Percentiles rank a stretch among this genome's conserved stretches.
phyloP scores from a whole-genome alignment of 2,797 vertebrate species.

The Syncerus caffer region DNA sequence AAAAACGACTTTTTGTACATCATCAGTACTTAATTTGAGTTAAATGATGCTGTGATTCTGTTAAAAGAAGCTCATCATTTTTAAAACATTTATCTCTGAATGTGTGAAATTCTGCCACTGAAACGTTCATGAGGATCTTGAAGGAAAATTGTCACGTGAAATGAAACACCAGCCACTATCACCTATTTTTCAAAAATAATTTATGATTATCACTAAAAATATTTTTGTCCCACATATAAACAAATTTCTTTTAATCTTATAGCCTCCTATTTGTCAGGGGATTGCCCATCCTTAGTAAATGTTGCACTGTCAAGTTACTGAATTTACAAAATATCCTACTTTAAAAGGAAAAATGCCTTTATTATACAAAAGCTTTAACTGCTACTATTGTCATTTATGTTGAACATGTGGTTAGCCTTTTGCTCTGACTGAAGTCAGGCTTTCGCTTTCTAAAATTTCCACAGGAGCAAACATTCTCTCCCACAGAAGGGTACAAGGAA shows the following conservation, averaged over 20 bases:
- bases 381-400: background rate
- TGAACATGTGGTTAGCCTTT: background rate
- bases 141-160: constrained; percentile 64
- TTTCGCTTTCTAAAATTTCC: background rate
- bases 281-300: constrained; percentile 47
- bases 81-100: constrained; percentile 72
- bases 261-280: constrained; percentile 17
- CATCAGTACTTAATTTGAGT: constrained; percentile 58
- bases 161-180: constrained; percentile 56
- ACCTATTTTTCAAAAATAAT: constrained; percentile 65
- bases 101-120: constrained; percentile 68
- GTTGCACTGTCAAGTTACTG: constrained; percentile 19
- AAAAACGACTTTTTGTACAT: constrained; percentile 39
- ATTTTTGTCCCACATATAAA: constrained; percentile 58
- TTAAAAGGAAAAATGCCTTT: constrained; percentile 20
- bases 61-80: constrained; percentile 59
- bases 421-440: background rate
- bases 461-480: background rate
- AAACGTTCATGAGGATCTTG: constrained; percentile 61
- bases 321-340: constrained; percentile 26
- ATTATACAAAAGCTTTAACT: background rate
- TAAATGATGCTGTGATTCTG: constrained; percentile 40
- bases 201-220: constrained; percentile 67
- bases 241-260: constrained; percentile 58
- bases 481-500: background rate